phyloP scores from a whole-genome alignment of 1,140 invertebrate species.

The Propsilocerus akamusi region DNA sequence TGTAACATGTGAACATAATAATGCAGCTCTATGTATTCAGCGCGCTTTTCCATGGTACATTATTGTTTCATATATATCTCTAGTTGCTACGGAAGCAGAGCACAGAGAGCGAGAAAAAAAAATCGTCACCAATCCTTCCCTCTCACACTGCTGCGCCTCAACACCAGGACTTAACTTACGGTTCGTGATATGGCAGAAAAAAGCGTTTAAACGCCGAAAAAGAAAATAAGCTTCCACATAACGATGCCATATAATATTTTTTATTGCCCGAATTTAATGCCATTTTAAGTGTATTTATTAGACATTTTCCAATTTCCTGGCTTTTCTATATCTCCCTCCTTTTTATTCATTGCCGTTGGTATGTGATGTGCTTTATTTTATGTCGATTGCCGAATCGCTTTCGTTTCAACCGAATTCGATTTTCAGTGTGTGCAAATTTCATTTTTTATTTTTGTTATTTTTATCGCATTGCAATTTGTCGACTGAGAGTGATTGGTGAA shows the following conservation, averaged over 20 bases:
- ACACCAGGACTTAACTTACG: not conserved
- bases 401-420: too few relatives aligned
- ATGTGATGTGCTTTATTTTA: not conserved
- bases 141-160: not conserved
- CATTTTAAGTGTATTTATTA: conserved; percentile 4
- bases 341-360: not conserved
- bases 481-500: not conserved
- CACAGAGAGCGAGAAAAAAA: not conserved
- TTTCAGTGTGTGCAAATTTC: not conserved
- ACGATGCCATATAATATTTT: conserved; percentile 3
- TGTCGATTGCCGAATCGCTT: too few relatives aligned
- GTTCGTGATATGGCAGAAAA: not conserved
- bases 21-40: conserved; percentile 2
- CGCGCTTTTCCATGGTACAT: not conserved
- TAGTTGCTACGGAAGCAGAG: not conserved
- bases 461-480: not conserved
- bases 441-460: not conserved
- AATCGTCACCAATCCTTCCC: not conserved
- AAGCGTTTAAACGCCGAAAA: not conserved
- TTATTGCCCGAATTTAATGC: conserved; percentile 3
- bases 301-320: conserved; percentile 4
- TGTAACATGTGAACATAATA: not conserved
- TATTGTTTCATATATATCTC: conserved; percentile 4
- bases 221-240: not conserved
- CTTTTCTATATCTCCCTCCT: not conserved